Percentiles rank a stretch among this genome's conserved stretches.
Evolutionary conservation across 2,113 vertebrate species (phyloP).

Genomic region (Saguinus imperator): DNA sequence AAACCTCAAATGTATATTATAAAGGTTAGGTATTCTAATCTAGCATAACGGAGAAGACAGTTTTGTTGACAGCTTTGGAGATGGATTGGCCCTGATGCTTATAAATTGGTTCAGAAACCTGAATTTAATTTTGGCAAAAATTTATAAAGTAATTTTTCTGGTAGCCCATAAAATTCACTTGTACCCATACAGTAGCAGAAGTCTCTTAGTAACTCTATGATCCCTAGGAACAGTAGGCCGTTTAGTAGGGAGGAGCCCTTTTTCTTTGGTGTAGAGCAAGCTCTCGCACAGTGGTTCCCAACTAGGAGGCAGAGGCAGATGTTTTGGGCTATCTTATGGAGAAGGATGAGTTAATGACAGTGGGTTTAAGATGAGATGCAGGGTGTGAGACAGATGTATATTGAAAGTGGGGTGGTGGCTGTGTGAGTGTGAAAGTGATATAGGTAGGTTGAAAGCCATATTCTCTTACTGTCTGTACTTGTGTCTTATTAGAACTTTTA

Average conservation of each 20-base stretch:
- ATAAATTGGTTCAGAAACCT: not conserved
- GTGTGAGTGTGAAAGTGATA: not conserved
- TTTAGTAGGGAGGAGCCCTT: not conserved
- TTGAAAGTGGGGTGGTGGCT: not conserved
- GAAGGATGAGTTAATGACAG: not conserved
- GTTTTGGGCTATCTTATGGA: not conserved
- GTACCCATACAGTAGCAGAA: not conserved
- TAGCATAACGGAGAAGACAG: too few species aligned
- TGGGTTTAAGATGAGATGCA: not conserved
- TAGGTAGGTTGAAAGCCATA: not conserved
- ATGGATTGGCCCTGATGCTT: not conserved
- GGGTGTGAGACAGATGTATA: not conserved
- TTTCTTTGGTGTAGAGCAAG: not conserved
- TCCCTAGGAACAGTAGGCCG: not conserved
- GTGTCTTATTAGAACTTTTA: slow-evolving; percentile 21
- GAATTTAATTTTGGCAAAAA: not conserved
- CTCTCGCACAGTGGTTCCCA: not conserved
- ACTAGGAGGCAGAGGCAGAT: not conserved
- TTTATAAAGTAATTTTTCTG: not conserved
- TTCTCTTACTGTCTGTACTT: not conserved
- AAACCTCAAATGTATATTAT: not conserved
- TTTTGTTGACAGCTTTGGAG: not conserved
- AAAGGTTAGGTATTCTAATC: not conserved
- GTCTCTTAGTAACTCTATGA: not conserved
- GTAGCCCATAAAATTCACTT: not conserved